Evolutionary conservation across 2,888 invertebrate genomes (phyloP).

Genomic region (Syrphus vitripennis): DNA sequence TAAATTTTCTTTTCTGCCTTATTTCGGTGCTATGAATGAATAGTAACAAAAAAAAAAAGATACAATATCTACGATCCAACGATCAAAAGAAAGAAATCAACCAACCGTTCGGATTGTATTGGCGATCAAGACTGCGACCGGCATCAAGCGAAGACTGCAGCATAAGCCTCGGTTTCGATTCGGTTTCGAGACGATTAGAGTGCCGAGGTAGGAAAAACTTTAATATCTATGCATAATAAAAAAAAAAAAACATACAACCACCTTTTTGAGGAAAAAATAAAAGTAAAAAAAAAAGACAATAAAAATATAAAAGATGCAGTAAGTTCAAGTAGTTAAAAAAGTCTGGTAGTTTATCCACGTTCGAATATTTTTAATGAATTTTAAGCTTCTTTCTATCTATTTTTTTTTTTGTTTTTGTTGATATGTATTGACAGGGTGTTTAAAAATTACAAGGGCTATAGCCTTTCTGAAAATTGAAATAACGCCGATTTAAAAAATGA

Average conservation of each 20-base stretch:
- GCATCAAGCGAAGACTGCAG: slow-evolving; percentile 40
- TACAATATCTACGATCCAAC: slow-evolving; percentile 14
- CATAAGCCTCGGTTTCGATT: slow-evolving; percentile 61
- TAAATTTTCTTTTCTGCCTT: slow-evolving; percentile 36
- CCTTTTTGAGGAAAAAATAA: slow-evolving; percentile 18
- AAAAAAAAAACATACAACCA: slow-evolving; percentile 35
- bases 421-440: background rate
- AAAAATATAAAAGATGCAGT: slow-evolving; percentile 7
- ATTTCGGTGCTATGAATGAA: slow-evolving; percentile 16
- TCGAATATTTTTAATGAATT: slow-evolving; percentile 21
- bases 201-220: slow-evolving; percentile 30
- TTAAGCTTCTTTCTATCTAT: slow-evolving; percentile 11
- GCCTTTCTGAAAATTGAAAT: no score
- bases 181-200: slow-evolving; percentile 16
- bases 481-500: no score
- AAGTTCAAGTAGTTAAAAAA: slow-evolving; percentile 31
- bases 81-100: slow-evolving; percentile 47
- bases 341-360: slow-evolving; percentile 18
- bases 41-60: slow-evolving; percentile 2
- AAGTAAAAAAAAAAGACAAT: background rate
- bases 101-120: slow-evolving; percentile 70
- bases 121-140: slow-evolving; percentile 71
- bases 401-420: background rate
- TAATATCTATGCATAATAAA: slow-evolving; percentile 40
- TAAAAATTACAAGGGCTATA: no score